Evolutionary conservation across 2,888 invertebrate genomes (phyloP).

Genomic region (Euproctis similis): DNA sequence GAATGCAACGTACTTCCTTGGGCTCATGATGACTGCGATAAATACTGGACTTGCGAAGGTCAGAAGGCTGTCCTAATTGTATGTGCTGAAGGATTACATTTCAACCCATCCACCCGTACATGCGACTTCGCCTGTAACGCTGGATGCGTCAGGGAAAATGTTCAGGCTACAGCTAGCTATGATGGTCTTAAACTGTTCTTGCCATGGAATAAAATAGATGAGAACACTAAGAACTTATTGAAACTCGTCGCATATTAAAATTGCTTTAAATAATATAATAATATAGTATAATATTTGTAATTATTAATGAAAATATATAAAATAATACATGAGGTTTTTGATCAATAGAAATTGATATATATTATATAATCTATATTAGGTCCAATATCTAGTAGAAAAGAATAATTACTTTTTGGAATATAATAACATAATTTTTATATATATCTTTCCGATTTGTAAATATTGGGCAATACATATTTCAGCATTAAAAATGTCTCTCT

Average conservation of each 20-base stretch:
- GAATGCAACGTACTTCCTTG: slow-evolving; percentile 49
- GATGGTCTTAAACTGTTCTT: slow-evolving; percentile 43
- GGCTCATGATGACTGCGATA: slow-evolving; percentile 56
- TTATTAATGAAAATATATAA: too few relatives aligned
- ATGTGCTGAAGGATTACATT: slow-evolving; percentile 56
- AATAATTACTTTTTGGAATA: too few relatives aligned
- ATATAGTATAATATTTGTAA: too few relatives aligned
- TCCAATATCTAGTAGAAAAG: too few relatives aligned
- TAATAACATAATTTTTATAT: too few relatives aligned
- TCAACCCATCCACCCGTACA: slow-evolving; percentile 39
- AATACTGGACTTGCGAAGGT: slow-evolving; percentile 52
- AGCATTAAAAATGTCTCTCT: too few relatives aligned
- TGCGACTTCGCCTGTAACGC: slow-evolving; percentile 56
- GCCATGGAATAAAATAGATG: slow-evolving; percentile 39
- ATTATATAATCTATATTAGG: too few relatives aligned
- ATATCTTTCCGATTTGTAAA: too few relatives aligned
- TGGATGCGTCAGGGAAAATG: slow-evolving; percentile 29
- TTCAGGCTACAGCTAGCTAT: slow-evolving; percentile 25
- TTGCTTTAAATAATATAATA: too few relatives aligned
- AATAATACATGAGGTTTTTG: too few relatives aligned
- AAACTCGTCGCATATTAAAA: slow-evolving; percentile 3
- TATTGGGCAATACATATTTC: too few relatives aligned
- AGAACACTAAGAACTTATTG: slow-evolving; percentile 7
- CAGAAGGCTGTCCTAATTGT: slow-evolving; percentile 24
- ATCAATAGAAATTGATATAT: too few relatives aligned